A percentile compares a stretch with the other conserved stretches of the same genome.
Conservation (phyloP, 2,888 invertebrate species). For the Ashinkailepas kermadecensis region DNA sequence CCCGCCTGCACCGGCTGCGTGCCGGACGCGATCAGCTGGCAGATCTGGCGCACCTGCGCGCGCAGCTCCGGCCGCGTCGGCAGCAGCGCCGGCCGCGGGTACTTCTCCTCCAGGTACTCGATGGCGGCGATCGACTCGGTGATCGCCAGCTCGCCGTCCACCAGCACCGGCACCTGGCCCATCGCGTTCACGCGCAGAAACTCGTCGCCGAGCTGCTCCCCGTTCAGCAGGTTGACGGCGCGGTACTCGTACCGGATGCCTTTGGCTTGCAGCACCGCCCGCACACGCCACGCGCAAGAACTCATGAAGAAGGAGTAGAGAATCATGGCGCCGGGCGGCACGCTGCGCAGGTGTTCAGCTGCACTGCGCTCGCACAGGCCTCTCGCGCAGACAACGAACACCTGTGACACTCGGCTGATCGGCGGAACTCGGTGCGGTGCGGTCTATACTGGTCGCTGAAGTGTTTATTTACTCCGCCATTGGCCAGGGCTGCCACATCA, state of each 20-base stretch:
- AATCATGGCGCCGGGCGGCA: too few species aligned
- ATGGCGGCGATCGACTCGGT: conserved; percentile 73
- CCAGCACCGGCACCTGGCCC: conserved; percentile 87
- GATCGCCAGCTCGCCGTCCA: conserved; percentile 55
- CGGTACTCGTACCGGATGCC: conserved; percentile 91
- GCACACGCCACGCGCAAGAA: conserved; percentile 23
- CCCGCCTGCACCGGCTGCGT: conserved; percentile 85
- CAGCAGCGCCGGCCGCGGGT: conserved; percentile 73
- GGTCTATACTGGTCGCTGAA: too few species aligned
- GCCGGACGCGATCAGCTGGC: conserved; percentile 83
- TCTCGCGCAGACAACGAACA: too few species aligned
- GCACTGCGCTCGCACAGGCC: too few species aligned
- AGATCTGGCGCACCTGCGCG: conserved; percentile 79
- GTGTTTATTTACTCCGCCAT: too few species aligned
- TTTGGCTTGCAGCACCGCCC: conserved; percentile 84
- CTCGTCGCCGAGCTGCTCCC: conserved; percentile 54
- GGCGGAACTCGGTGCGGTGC: too few species aligned
- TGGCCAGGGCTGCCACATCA: too few species aligned
- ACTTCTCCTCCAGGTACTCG: conserved; percentile 90
- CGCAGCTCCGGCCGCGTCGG: conserved; percentile 81
- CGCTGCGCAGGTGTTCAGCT: too few species aligned
- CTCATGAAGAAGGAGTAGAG: conserved; percentile 19
- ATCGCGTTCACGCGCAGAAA: conserved; percentile 85
- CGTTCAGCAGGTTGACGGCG: conserved; percentile 50
- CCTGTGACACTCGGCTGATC: too few species aligned